Evolutionary conservation across 1,140 invertebrate species (phyloP).

Genomic region (Drosophila kanapiae): DNA sequence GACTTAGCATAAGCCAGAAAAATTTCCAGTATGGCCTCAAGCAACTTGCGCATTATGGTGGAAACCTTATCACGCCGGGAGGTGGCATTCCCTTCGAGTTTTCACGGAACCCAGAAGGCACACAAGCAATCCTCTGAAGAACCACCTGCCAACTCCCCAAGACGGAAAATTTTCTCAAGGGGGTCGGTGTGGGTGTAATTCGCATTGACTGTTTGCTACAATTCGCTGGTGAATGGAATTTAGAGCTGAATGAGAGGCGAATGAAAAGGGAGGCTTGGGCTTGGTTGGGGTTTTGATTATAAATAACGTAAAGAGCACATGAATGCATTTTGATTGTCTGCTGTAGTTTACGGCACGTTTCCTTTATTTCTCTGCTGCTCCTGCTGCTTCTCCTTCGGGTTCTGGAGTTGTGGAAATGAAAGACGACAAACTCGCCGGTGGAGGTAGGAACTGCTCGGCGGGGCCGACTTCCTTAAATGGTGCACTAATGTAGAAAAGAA

Average conservation of each 20-base stretch:
- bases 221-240: slow-evolving; percentile 73
- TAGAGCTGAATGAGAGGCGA: slow-evolving; percentile 58
- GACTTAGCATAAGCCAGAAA: slow-evolving; percentile 13
- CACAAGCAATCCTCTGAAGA: slow-evolving; percentile 1
- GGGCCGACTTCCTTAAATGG: slow-evolving; percentile 73
- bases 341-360: slow-evolving; percentile 77
- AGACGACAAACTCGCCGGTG: slow-evolving; percentile 51
- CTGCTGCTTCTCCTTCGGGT: background rate
- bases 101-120: background rate
- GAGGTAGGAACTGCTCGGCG: background rate
- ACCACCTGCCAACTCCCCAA: background rate
- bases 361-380: slow-evolving; percentile 39
- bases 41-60: slow-evolving; percentile 29
- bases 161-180: background rate
- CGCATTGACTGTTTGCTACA: slow-evolving; percentile 60
- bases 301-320: slow-evolving; percentile 81
- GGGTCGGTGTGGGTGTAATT: slow-evolving; percentile 22
- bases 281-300: slow-evolving; percentile 59
- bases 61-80: slow-evolving; percentile 27
- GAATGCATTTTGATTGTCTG: slow-evolving; percentile 83
- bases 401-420: slow-evolving; percentile 55
- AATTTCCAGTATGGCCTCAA: slow-evolving; percentile 22
- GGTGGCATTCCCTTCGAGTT: slow-evolving; percentile 11
- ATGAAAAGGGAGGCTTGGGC: slow-evolving; percentile 28
- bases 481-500: slow-evolving; percentile 77